Evolutionary conservation across 2,113 vertebrate genomes (phyloP), one percentile per base, ranked within the genome.

Genomic region (Callopanchax toddi): DNA sequence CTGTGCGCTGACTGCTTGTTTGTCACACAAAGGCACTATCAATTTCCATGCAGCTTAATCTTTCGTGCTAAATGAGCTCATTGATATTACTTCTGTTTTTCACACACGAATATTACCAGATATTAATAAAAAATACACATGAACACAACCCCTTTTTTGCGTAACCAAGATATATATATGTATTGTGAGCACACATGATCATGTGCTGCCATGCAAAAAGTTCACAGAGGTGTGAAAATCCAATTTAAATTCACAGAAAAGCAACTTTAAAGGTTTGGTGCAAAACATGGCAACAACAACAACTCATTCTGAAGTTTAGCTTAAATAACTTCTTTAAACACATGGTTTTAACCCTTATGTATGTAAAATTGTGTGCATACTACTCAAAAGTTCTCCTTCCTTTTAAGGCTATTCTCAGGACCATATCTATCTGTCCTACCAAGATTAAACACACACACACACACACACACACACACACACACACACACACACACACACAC

Each of bases 401-500:
- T 92, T 92, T 90, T 91, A 92, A 90, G 91, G 92, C 60, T 73
- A 90, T 89, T 86, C 59, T 76, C 83, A 66, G 65, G 71, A 67
- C 62, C 56, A 81, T 57, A 51, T 72, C 45, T 65, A 36, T 40
- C 50, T 53, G 60, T 65, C 34, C 57, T 77, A 84, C 89, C 87
- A 91, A 89, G 82, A 90, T 75, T 80, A 74, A 66, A 67, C 62
- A 60, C 62, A 40, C 40, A 56, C 51, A 36, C 40, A 25, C 51
- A 46, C 66, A 26, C 43, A 70, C 26, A 29, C 26, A 29, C 26
- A 7, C 26, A 29, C 29, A 7, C 29, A 32, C 5, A 9, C 29
- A 32, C 29, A 9, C 29, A 32, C 29, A 1, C 29, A 32, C 29
- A 7, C 29, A 32, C 29, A 32, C 29, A 32, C 29, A 32, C 29